phyloP scores from a whole-genome alignment of 1,140 invertebrate genomes.

The Hylaeus anthracinus region DNA sequence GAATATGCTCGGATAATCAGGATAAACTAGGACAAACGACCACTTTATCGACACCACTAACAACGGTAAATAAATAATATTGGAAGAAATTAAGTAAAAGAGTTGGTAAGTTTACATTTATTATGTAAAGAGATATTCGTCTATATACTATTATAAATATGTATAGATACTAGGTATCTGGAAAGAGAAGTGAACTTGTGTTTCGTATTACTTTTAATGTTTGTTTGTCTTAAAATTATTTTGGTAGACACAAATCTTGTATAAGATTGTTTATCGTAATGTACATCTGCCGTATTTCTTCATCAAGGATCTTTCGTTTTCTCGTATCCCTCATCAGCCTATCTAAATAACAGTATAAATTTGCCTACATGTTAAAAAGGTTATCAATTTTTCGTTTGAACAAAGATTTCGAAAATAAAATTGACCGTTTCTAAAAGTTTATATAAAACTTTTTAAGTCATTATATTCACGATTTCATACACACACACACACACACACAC shows the following conservation, averaged over 20 bases:
- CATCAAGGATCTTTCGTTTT: constrained; percentile 56
- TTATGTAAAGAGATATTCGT: background rate
- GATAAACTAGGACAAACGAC: too few relatives aligned
- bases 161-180: background rate
- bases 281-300: constrained; percentile 72
- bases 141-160: background rate
- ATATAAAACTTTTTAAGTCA: constrained; percentile 3
- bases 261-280: background rate
- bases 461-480: background rate
- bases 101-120: background rate
- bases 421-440: background rate
- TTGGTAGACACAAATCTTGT: background rate
- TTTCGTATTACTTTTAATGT: too few relatives aligned
- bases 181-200: background rate
- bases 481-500: background rate
- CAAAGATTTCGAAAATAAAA: background rate
- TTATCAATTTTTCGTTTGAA: background rate
- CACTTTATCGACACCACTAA: background rate
- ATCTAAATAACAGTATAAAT: constrained; percentile 70
- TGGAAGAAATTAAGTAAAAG: background rate
- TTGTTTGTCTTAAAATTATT: background rate
- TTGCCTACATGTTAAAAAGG: constrained; percentile 37
- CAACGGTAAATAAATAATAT: background rate
- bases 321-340: constrained; percentile 35
- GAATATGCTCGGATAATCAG: too few relatives aligned